Base-by-base conservation (phyloP, 2,797 vertebrate species). In the Esox lucius region DNA sequence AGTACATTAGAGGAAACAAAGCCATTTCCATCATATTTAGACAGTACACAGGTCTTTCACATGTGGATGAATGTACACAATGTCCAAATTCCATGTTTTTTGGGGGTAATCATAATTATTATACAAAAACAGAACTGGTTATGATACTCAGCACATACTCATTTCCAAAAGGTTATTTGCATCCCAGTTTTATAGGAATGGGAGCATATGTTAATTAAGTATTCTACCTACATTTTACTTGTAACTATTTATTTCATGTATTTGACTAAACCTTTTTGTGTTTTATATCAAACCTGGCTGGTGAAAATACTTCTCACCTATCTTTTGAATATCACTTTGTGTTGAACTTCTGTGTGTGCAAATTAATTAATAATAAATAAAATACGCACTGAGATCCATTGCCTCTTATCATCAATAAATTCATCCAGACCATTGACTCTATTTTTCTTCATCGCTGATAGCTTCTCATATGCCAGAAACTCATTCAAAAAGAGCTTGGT, bases 401-500 rank as follows among this genome's bases (percentile, higher is more conserved):
- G 93, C 79, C 90, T 94, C 75, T 56, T 71, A 59, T 62, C 74
- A 0, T 78, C 92, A 0, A 90, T 24, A 73, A 91, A 83, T 82
- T 95, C 92, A 0, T 94, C 92, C 0, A 87, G 53, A 33, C 96
- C 96, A 0, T n/a, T 76, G 17, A 96, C 48, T 56, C 97, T 95
- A 62, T 94, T 95, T 4, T 5, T 56, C 87, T 95, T 96, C 83
- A 97, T 91, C 0, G 0, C 12, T 0, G 98, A 91, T 51, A 99
- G 89, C 65, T 91, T 90, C 87, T 96, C 65, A 74, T 97, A 99
- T 0, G 98, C 98, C 86, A 99, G 94, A 82, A 99, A 99, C 87
- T 99, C 97, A 0, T 98, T 99, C 78, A 99, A 90, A 87, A 99
- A 98, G 68, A 98, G 90, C 88, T 99, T 99, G 24, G 89, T 95